phyloP scores from a whole-genome alignment of 2,113 vertebrate genomes.

The Megalops atlanticus region DNA sequence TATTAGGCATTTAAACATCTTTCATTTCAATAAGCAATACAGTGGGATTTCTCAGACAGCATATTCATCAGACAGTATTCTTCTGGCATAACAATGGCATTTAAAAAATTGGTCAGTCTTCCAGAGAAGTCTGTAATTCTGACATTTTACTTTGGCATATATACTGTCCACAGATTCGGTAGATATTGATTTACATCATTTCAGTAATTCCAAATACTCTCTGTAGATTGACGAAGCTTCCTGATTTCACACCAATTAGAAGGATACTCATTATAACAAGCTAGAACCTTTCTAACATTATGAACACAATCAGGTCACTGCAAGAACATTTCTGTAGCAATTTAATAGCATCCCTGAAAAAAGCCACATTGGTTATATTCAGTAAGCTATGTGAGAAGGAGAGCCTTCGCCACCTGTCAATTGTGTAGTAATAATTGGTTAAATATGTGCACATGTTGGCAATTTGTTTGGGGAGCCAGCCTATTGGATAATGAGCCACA shows the following conservation, averaged over 20 bases:
- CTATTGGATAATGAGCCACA: too few relatives aligned
- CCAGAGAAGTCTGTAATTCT: not conserved
- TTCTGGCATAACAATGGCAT: too few relatives aligned
- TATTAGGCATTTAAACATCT: too few relatives aligned
- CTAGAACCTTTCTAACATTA: not conserved
- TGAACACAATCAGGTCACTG: not conserved
- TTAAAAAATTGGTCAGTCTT: constrained; percentile 42
- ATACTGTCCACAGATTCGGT: constrained; percentile 7
- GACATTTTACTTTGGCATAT: not conserved
- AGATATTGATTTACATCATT: too few relatives aligned
- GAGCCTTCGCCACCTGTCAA: too few relatives aligned
- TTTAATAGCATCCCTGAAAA: constrained; percentile 7
- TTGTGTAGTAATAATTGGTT: too few relatives aligned
- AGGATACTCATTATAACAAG: constrained; percentile 4
- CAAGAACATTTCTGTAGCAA: not conserved
- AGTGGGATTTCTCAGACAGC: too few relatives aligned
- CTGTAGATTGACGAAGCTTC: not conserved
- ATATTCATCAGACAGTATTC: constrained; percentile 28
- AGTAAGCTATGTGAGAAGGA: too few relatives aligned
- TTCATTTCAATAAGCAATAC: too few relatives aligned
- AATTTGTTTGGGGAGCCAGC: too few relatives aligned
- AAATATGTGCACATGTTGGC: too few relatives aligned
- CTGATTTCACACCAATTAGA: constrained; percentile 15
- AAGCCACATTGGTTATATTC: too few relatives aligned
- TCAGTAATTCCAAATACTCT: constrained; percentile 16